Base-by-base conservation (phyloP, 2,888 invertebrate species). In the Agrotis segetum region DNA sequence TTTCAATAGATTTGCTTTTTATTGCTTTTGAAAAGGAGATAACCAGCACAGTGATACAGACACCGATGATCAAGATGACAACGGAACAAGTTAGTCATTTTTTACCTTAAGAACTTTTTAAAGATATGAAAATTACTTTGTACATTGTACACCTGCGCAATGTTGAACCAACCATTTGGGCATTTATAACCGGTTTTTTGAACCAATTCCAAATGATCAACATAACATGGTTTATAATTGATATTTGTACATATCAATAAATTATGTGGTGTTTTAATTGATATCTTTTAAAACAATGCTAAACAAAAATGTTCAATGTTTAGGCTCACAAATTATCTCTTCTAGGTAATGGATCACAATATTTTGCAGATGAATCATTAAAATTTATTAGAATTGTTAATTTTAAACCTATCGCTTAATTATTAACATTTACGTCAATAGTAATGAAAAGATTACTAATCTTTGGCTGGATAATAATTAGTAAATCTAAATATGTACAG, bases 371-470 rank as follows among this genome's bases (percentile, higher is more conserved):
- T 50, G 16, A 67, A 34, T 47, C 29, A 47, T 9, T 49, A 11
- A 40, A 40, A 34, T 17, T 53, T 1, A 13, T 21, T n/a, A 19
- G 17, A 67, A 52, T 19, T 29, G 3, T 17, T 29, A 3, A 67
- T 50, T 67, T 47, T 47, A 44, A 50, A 68, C 13, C 13, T 67
- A 11, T 47, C 16, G 2, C 40, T 11, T 40, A 40, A 9, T 11
- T 7, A 24, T 16, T 9, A 40, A 49, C 3, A 50, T 4, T 62
- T 63, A n/a, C 0, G n/a, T 21, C 14, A n/a, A 19, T 44, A 68
- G 14, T 40, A 40, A 40, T 40, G 40, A 40, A 40, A 40, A 40
- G 40, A 40, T 40, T 40, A 69, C 29, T 44, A 52, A 69, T 68
- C 11, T 44, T 34, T 40, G 13, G 14, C 24, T 68, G 24, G 40